phyloP scores from a whole-genome alignment of 2,888 invertebrate genomes.

The Chouioia cunea region DNA sequence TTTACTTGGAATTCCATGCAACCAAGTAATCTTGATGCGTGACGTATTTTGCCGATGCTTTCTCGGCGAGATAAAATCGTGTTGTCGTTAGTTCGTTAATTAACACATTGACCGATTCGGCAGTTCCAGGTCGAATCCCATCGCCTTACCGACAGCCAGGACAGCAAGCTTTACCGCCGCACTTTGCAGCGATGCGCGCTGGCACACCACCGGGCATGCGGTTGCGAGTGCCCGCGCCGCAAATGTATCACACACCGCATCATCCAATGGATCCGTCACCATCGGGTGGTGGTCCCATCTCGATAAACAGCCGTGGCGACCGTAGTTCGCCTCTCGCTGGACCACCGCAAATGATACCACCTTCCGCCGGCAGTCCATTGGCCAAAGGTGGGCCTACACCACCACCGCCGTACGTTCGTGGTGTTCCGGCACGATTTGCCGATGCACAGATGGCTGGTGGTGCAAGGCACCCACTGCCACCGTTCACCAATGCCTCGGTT shows the following conservation, averaged over 20 bases:
- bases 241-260: conserved; percentile 69
- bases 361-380: conserved; percentile 63
- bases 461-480: conserved; percentile 61
- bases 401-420: conserved; percentile 65
- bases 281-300: conserved; percentile 71
- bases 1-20: no score
- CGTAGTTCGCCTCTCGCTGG: conserved; percentile 58
- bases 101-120: not conserved
- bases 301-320: conserved; percentile 62
- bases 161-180: conserved; percentile 60
- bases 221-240: conserved; percentile 62
- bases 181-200: conserved; percentile 62
- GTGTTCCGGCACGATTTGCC: conserved; percentile 59
- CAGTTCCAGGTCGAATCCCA: conserved; percentile 57
- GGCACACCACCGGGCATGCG: conserved; percentile 66
- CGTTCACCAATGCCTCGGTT: conserved; percentile 60
- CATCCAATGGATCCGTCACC: conserved; percentile 72
- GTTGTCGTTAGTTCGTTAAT: no score
- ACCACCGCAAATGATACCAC: conserved; percentile 43
- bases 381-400: conserved; percentile 64
- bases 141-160: conserved; percentile 63
- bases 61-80: no score
- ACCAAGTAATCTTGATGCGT: no score
- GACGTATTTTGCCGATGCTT: no score
- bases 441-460: conserved; percentile 51